These are phyloP conservation scores for Pardalotus punctatus DNA, from an alignment of 2,113 vertebrate genomes.

Conservation along the genomic window DNA sequence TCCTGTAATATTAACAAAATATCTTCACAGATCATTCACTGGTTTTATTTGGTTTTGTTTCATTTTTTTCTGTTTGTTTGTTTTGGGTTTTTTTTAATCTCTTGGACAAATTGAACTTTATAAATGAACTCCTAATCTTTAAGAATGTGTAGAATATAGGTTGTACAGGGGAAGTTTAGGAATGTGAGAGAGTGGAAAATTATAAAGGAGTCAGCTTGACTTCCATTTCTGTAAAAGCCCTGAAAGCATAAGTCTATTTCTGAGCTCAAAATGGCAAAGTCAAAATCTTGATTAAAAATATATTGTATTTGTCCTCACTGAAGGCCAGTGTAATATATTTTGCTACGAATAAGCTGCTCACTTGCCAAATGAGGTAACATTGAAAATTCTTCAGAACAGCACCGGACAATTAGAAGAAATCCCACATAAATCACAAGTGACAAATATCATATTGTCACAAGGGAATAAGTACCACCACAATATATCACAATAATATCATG, in stretches of 20 bases:
- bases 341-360: neutral
- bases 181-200: neutral
- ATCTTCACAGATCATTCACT: neutral
- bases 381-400: neutral
- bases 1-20: neutral
- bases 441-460: neutral
- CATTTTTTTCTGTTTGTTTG: neutral
- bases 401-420: neutral
- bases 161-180: neutral
- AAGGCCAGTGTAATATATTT: neutral
- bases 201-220: neutral
- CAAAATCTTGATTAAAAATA: neutral
- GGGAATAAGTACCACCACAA: neutral
- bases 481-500: neutral
- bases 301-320: neutral
- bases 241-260: neutral
- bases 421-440: neutral
- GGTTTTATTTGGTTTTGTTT: neutral
- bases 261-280: neutral
- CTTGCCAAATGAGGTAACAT: neutral
- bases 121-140: neutral
- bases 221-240: neutral
- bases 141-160: neutral
- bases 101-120: neutral
- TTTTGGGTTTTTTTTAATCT: neutral